A percentile compares a stretch with the other conserved stretches of the same genome.
Evolutionary conservation across 2,113 vertebrate species (phyloP).

Genomic region (Struthidea cinerea): DNA sequence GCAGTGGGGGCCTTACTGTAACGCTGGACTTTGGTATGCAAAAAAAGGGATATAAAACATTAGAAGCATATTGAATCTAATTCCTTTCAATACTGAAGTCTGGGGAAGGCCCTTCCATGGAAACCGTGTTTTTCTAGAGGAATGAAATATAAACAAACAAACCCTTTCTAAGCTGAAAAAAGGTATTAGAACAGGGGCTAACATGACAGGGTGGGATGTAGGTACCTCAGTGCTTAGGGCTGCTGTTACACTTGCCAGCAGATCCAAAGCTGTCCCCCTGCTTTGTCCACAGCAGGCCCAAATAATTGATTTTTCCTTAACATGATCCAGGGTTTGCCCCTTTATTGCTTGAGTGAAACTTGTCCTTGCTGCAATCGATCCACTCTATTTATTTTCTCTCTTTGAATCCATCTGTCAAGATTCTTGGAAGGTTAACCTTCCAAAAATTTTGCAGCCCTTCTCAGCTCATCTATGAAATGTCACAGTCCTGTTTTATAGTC

Average conservation of each 20-base stretch:
- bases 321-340: neutral
- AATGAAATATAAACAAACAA: neutral
- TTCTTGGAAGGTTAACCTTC: neutral
- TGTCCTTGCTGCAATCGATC: neutral
- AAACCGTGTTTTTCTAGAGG: neutral
- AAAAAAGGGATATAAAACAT: neutral
- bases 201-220: neutral
- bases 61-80: neutral
- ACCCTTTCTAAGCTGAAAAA: neutral
- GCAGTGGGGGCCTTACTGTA: fast-evolving
- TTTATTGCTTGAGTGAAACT: neutral
- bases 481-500: neutral
- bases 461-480: neutral
- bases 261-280: neutral
- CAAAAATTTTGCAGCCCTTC: neutral
- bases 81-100: neutral
- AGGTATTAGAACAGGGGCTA: neutral
- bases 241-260: neutral
- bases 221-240: neutral
- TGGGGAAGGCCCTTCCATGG: neutral
- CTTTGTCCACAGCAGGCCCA: neutral
- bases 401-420: neutral
- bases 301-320: neutral
- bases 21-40: neutral
- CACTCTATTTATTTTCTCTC: neutral